Conservation (phyloP, 2,113 vertebrate species). For the Lamprologus callipterus region DNA sequence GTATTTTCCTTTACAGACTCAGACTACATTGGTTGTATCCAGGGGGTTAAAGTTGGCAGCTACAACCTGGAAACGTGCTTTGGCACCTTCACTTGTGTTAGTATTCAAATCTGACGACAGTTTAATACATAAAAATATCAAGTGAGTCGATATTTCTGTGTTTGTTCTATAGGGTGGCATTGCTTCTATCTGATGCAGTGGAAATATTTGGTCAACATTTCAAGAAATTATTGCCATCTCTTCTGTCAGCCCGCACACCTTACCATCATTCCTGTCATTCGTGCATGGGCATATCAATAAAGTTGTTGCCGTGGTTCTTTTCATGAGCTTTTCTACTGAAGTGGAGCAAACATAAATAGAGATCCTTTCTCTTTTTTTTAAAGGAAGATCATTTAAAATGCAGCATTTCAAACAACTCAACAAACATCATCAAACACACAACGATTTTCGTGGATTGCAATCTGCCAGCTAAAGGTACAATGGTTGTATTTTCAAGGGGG, state of each 20-base stretch:
- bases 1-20: not conserved
- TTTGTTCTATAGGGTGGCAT: not conserved
- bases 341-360: not conserved
- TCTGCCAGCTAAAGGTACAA: not conserved
- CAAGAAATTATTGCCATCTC: not conserved
- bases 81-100: not conserved
- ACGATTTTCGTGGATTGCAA: not conserved
- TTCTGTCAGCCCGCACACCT: not conserved
- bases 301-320: not conserved
- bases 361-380: not conserved
- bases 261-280: not conserved
- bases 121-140: not conserved
- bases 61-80: fast-evolving
- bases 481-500: not conserved
- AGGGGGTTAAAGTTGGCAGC: not conserved
- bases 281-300: not conserved
- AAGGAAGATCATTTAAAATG: not conserved
- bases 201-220: not conserved
- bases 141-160: not conserved
- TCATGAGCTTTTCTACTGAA: not conserved
- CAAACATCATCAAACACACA: not conserved
- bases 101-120: not conserved
- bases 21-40: not conserved
- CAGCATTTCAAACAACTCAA: not conserved
- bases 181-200: not conserved